Evolutionary conservation across 2,888 invertebrate genomes (phyloP).

Genomic region (Drosophila hawaiiensis): DNA sequence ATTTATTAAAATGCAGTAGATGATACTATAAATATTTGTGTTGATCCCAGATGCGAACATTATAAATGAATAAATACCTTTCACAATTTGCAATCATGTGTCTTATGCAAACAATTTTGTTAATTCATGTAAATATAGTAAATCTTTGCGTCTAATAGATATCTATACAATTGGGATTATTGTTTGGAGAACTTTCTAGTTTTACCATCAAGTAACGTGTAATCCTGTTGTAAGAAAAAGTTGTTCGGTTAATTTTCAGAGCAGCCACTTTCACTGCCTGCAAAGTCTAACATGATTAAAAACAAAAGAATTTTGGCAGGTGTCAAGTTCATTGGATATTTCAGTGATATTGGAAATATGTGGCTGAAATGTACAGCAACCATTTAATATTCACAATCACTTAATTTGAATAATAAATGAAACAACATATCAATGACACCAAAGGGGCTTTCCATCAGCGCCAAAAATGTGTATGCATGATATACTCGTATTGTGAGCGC

Average conservation of each 20-base stretch:
- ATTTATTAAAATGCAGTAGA: background rate
- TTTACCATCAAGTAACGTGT: too few species aligned
- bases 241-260: too few species aligned
- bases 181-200: too few species aligned
- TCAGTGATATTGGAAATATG: background rate
- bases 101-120: too few species aligned
- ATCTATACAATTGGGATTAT: too few species aligned
- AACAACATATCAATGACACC: conserved; percentile 29
- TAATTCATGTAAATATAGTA: too few species aligned
- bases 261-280: too few species aligned
- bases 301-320: background rate
- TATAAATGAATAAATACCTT: background rate
- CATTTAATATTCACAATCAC: conserved; percentile 11
- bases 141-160: too few species aligned
- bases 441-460: conserved; percentile 3
- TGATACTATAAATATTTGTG: background rate
- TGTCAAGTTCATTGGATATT: background rate
- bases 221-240: too few species aligned
- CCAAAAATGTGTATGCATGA: conserved; percentile 34
- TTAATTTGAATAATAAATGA: conserved; percentile 25
- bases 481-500: conserved; percentile 7
- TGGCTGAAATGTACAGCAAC: background rate
- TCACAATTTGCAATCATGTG: background rate
- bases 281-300: background rate
- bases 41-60: background rate